Conservation (phyloP, 2,888 invertebrate genomes). For the Anarsia innoxiella region DNA sequence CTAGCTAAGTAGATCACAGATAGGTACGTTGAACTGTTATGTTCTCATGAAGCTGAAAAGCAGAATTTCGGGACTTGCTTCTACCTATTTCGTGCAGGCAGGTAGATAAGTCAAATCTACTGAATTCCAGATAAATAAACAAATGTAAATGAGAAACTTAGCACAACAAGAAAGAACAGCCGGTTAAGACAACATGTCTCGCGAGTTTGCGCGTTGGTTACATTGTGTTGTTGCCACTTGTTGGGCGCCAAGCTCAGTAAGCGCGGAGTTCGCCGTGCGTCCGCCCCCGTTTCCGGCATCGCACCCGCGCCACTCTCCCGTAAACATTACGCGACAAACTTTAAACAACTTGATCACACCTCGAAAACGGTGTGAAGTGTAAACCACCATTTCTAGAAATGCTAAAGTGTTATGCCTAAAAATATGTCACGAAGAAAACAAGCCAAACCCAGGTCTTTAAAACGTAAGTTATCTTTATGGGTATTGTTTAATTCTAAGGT, state of each 20-base stretch:
- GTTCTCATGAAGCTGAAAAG: too few relatives aligned
- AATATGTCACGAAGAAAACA: slow-evolving; percentile 82
- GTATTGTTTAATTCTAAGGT: too few relatives aligned
- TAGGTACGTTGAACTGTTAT: too few relatives aligned
- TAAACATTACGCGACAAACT: slow-evolving; percentile 56
- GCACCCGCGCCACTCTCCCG: slow-evolving; percentile 9
- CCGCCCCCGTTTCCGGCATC: slow-evolving; percentile 37
- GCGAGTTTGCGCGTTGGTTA: slow-evolving; percentile 67
- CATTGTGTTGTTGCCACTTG: slow-evolving; percentile 69
- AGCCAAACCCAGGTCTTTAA: slow-evolving; percentile 81
- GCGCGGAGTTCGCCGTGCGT: slow-evolving; percentile 60
- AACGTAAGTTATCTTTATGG: slow-evolving; percentile 75
- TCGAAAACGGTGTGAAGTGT: too few relatives aligned
- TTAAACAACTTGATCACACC: slow-evolving; percentile 32
- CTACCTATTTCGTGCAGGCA: too few relatives aligned
- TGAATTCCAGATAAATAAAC: too few relatives aligned
- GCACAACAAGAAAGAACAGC: too few relatives aligned
- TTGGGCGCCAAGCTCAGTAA: slow-evolving; percentile 71
- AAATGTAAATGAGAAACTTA: too few relatives aligned
- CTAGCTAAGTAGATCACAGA: too few relatives aligned
- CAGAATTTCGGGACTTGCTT: too few relatives aligned
- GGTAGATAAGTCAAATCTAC: too few relatives aligned
- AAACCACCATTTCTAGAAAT: background rate
- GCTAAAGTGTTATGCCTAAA: slow-evolving; percentile 11
- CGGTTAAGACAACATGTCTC: background rate